A percentile compares a stretch with the other conserved stretches of the same genome.
Conservation (phyloP, 2,113 vertebrate genomes). For the Chiloscyllium plagiosum region DNA sequence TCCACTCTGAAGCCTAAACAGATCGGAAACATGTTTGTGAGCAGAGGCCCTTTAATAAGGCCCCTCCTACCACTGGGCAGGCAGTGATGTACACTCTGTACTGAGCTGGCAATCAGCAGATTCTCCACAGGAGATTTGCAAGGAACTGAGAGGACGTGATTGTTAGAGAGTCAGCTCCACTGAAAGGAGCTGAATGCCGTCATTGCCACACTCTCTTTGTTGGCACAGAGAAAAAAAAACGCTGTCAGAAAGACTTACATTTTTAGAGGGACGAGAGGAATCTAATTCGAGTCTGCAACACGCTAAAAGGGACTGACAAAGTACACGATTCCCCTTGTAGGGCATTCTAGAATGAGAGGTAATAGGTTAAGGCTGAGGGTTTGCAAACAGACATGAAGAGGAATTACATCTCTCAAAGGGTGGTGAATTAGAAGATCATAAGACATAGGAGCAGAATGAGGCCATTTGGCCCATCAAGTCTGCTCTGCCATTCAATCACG, state of each 20-base stretch:
- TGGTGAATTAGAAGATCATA: no score
- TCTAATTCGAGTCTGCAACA: no score
- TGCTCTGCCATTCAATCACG: no score
- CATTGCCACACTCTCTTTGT: background rate
- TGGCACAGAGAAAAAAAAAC: no score
- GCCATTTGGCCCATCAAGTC: no score
- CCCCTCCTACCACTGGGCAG: background rate
- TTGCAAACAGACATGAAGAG: no score
- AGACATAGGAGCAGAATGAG: no score
- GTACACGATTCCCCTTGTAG: no score
- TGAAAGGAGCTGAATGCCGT: background rate
- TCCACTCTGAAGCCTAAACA: background rate
- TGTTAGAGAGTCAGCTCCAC: background rate
- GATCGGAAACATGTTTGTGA: background rate
- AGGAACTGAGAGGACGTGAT: background rate
- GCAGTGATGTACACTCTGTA: background rate
- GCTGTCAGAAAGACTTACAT: background rate
- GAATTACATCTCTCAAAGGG: no score
- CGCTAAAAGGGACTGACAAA: no score
- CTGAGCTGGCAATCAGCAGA: background rate
- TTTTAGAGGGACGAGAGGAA: background rate
- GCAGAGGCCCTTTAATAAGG: conserved; percentile 21
- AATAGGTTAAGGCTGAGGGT: no score
- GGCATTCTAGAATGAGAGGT: no score
- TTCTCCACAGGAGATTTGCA: background rate